Conservation (phyloP, 2,113 vertebrate genomes). For the Pomatostomus ruficeps region DNA sequence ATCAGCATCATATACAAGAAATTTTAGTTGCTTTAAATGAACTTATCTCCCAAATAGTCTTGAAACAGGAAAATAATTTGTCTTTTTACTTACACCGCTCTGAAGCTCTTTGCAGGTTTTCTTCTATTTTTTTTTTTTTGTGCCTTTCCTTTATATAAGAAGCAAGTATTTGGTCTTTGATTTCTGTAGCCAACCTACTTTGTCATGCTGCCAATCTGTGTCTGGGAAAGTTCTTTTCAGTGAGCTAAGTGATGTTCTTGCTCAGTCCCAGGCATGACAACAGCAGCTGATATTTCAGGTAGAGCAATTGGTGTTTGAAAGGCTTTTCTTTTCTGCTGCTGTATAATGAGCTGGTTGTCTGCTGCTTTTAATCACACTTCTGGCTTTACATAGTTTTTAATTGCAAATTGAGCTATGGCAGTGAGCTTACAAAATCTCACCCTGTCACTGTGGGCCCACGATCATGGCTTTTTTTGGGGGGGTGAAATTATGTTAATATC, state of each 20-base stretch:
- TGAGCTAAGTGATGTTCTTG: not conserved
- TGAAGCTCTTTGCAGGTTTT: not conserved
- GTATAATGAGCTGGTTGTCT: slow-evolving; percentile 25
- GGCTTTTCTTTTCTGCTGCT: slow-evolving; percentile 19
- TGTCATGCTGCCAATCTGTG: slow-evolving; percentile 27
- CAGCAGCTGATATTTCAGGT: slow-evolving; percentile 34
- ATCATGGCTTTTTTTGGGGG: not conserved
- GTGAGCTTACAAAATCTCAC: not conserved
- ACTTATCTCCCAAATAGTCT: not conserved
- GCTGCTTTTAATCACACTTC: slow-evolving; percentile 20
- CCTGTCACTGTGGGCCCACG: not conserved
- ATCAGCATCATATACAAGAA: not conserved
- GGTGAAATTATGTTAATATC: not conserved
- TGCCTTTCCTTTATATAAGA: not conserved
- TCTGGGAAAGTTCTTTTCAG: slow-evolving; percentile 24
- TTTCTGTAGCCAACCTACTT: not conserved
- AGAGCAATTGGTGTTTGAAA: slow-evolving; percentile 18
- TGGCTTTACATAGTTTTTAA: slow-evolving; percentile 23
- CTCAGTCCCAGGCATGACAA: slow-evolving; percentile 4
- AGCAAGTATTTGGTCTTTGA: not conserved
- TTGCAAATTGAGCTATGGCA: slow-evolving; percentile 5
- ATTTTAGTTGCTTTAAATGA: not conserved
- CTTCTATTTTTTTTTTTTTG: not conserved
- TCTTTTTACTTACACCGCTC: not conserved
- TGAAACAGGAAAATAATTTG: not conserved